Percentiles rank a stretch among this genome's conserved stretches.
Evolutionary conservation across 2,888 invertebrate genomes (phyloP).

Genomic region (Aquatica leii): DNA sequence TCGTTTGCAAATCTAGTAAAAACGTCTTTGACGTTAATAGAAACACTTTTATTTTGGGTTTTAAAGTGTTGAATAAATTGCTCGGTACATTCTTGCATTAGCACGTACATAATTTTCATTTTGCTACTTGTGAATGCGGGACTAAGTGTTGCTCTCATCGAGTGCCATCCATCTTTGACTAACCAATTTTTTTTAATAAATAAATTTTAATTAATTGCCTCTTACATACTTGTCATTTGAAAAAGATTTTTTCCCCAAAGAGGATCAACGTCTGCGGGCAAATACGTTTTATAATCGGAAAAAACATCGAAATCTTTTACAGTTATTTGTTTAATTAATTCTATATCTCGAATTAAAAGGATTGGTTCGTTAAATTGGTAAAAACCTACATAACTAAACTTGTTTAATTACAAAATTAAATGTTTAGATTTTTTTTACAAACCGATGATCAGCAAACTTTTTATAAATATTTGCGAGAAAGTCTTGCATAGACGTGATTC

Average conservation of each 20-base stretch:
- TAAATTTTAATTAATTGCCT: too few species aligned
- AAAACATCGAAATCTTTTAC: conserved; percentile 67
- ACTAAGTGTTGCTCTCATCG: conserved; percentile 18
- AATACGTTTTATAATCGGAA: conserved; percentile 54
- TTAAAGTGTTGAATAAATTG: neutral
- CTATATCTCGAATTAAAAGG: conserved; percentile 62
- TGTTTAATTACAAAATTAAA: too few species aligned
- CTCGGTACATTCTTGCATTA: conserved; percentile 26
- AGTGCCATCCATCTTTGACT: too few species aligned
- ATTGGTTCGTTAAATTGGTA: conserved; percentile 50
- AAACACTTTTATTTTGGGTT: conserved; percentile 44
- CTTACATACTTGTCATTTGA: neutral
- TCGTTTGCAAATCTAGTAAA: too few species aligned
- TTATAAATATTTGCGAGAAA: too few species aligned
- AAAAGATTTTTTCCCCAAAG: conserved; percentile 58
- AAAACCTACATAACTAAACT: conserved; percentile 29
- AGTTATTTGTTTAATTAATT: conserved; percentile 64
- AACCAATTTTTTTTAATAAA: too few species aligned
- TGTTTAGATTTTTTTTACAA: too few species aligned
- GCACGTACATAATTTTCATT: conserved; percentile 25
- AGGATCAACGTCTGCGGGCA: conserved; percentile 53
- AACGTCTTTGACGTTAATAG: conserved; percentile 53
- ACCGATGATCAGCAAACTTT: too few species aligned
- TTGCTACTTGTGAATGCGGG: conserved; percentile 30
- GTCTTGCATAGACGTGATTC: too few species aligned